Evolutionary conservation across 2,797 vertebrate species (phyloP).

Genomic region (Sebastes reedi): DNA sequence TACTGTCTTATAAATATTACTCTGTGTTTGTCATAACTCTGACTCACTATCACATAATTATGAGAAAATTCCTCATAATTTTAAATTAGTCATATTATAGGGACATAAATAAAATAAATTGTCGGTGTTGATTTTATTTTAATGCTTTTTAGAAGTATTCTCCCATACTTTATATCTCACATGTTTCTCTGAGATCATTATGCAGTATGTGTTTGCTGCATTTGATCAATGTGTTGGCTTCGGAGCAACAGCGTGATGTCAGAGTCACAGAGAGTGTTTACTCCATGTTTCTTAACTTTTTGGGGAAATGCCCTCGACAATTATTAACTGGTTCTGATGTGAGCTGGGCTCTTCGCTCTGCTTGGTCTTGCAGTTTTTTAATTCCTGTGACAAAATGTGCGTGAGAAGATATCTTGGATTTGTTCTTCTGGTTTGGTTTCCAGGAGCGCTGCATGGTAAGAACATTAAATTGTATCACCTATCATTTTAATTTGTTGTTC

Average conservation of each 20-base stretch:
- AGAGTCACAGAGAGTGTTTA: neutral
- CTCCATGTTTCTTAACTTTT: neutral
- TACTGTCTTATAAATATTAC: neutral
- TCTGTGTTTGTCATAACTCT: neutral
- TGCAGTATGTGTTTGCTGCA: neutral
- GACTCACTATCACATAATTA: neutral
- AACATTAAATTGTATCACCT: neutral
- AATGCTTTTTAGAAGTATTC: neutral
- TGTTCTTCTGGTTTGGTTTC: slow-evolving; percentile 45
- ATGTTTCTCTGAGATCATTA: neutral
- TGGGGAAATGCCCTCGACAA: slow-evolving; percentile 7
- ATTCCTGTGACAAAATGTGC: slow-evolving; percentile 39
- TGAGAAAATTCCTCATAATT: neutral
- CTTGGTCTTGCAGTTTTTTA: neutral
- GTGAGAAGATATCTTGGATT: slow-evolving; percentile 13
- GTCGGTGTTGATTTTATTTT: neutral
- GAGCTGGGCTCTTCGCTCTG: neutral
- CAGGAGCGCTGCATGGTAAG: slow-evolving; percentile 40
- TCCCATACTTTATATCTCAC: neutral
- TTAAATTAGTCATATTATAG: neutral
- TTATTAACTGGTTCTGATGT: slow-evolving; percentile 43
- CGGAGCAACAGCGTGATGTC: neutral
- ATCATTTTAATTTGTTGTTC: neutral
- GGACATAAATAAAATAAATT: neutral
- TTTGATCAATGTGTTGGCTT: neutral